Base-by-base conservation (phyloP, 1,140 invertebrate species). In the Liolophura sinensis region DNA sequence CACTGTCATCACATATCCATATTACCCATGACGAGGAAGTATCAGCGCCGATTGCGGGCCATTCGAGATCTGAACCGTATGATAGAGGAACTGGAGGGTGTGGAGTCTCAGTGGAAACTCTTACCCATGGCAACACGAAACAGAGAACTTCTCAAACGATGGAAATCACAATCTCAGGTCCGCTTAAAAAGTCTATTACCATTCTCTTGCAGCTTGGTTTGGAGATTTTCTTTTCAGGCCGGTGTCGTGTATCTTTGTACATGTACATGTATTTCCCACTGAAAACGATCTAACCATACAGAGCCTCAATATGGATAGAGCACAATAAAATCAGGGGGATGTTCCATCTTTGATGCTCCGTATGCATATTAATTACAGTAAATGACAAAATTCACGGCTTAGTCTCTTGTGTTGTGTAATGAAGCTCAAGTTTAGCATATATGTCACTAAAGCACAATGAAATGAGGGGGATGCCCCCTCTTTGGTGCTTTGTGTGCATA, bases 1-100 rank as follows among this genome's bases (percentile, higher is more conserved):
- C 93, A 96, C 80, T 93, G 92, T 78, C 94, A 98, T 85, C 94
- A 98, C 80, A 87, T 98, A 51, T 91, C 93, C 27, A 87, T 97
- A 31, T 86, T 97, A 68, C 95, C 96, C 4, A 90, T 92, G 1
- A 87, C 95, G 22, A 91, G 94, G 77, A 93, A 93, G 60, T 95
- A 98, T 80, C 92, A 94, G 75, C 87, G 93, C 65, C 89, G 93
- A 68, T 84, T 91, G 64, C 88, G 94, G 66, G 91, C 92, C 47
- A 89, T 97, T 50, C 88, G 93, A 46, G 95, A 97, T 76, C 84
- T 97, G n/a, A 92, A 96, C 72, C 94, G 95, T 77, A 89, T 96
- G 81, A 89, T 96, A 18, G 92, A 95, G 67, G 95, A 97, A 78
- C 84, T 96, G 70, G 88, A 92, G 82, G 70, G 94, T 83, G 68